Evolutionary conservation across 2,888 invertebrate genomes (phyloP).

Genomic region (Criorhina ranunculi): DNA sequence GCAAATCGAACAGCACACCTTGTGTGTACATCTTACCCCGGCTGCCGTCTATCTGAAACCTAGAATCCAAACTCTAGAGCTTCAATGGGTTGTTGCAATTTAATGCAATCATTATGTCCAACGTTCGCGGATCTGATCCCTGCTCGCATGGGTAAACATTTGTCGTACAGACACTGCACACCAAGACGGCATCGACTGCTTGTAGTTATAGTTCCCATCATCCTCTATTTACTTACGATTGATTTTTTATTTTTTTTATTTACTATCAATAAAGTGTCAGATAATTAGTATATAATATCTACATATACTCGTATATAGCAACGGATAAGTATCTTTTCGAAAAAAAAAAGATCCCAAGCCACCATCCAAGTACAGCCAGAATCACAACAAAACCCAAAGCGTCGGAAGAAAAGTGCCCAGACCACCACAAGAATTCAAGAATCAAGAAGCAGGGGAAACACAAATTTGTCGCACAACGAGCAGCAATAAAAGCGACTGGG

Average conservation of each 20-base stretch:
- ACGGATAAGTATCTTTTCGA: neutral
- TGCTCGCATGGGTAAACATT: slow-evolving; percentile 52
- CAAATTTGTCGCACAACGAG: slow-evolving; percentile 12
- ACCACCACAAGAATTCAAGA: slow-evolving; percentile 25
- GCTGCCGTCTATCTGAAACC: neutral
- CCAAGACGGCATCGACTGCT: neutral
- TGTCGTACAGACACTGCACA: neutral
- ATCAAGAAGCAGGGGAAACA: slow-evolving; percentile 5
- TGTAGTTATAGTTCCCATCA: neutral
- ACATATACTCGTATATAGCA: neutral
- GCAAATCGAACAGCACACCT: neutral
- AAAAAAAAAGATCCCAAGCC: slow-evolving; percentile 4
- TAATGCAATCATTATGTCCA: neutral
- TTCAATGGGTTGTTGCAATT: slow-evolving; percentile 12
- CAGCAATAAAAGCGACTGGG: slow-evolving; percentile 50
- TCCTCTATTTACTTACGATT: slow-evolving; percentile 9
- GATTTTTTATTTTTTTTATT: slow-evolving; percentile 10
- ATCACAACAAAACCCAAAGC: neutral
- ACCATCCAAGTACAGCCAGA: neutral
- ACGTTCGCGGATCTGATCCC: slow-evolving; percentile 12
- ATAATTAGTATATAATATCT: slow-evolving; percentile 10
- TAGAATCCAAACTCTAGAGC: neutral
- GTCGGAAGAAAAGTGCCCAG: slow-evolving; percentile 1
- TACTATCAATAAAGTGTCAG: slow-evolving; percentile 7
- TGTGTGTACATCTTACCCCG: neutral